Conservation (phyloP, 2,888 invertebrate genomes). For the Chrysodeixis includens region DNA sequence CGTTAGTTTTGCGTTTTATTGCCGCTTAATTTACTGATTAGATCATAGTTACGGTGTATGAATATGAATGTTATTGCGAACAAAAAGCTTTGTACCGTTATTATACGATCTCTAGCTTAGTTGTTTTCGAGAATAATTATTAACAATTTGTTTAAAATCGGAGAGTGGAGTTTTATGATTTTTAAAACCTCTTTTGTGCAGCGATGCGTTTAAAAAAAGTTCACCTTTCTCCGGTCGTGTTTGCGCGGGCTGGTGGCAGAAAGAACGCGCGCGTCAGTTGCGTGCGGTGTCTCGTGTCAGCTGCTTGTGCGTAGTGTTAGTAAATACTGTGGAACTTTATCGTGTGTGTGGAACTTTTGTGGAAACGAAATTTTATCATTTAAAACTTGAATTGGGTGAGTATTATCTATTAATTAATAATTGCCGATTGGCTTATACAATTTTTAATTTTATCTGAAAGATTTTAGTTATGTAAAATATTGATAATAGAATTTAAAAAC, state of each 20-base stretch:
- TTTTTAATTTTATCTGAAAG: background rate
- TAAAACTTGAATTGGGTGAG: conserved; percentile 30
- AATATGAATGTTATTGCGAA: conserved; percentile 43
- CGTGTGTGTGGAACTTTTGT: conserved; percentile 53
- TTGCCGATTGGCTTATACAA: background rate
- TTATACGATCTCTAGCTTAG: conserved; percentile 34
- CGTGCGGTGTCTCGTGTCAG: conserved; percentile 26
- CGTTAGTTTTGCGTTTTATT: conserved; percentile 53
- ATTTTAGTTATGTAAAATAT: background rate
- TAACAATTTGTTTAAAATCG: conserved; percentile 24
- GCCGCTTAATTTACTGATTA: conserved; percentile 54
- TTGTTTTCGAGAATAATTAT: conserved; percentile 37
- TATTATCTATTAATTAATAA: background rate
- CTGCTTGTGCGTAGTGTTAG: conserved; percentile 40
- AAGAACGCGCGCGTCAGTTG: conserved; percentile 44
- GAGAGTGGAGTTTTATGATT: conserved; percentile 15
- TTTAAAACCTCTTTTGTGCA: conserved; percentile 50
- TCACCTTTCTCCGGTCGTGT: conserved; percentile 54
- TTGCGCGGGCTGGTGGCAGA: conserved; percentile 36
- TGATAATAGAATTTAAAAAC: background rate
- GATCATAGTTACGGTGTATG: conserved; percentile 54
- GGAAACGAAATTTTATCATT: conserved; percentile 20
- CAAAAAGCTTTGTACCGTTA: conserved; percentile 46
- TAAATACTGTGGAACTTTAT: conserved; percentile 46
- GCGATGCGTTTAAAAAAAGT: conserved; percentile 46